Percentiles rank a stretch among this genome's conserved stretches.
Conservation (phyloP, 2,888 invertebrate genomes). For the Polydrusus pterygomalis region DNA sequence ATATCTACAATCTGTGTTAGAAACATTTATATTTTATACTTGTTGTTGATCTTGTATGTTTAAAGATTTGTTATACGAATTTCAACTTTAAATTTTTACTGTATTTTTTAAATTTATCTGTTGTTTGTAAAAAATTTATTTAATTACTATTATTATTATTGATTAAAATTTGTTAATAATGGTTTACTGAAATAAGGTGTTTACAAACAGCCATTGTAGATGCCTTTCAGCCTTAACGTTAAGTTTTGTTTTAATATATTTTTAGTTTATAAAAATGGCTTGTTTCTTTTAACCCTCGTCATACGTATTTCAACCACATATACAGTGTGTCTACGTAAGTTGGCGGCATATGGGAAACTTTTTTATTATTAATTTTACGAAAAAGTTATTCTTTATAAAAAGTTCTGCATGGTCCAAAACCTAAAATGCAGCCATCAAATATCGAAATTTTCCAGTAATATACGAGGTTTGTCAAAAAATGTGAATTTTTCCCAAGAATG, state of each 20-base stretch:
- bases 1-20: background rate
- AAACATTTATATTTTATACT: slow-evolving; percentile 14
- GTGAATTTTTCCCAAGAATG: too few relatives aligned
- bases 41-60: background rate
- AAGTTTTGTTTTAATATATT: slow-evolving; percentile 36
- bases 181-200: slow-evolving; percentile 57
- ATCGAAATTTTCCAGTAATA: too few relatives aligned
- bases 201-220: slow-evolving; percentile 68
- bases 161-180: slow-evolving; percentile 8
- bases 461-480: too few relatives aligned
- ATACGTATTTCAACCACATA: too few relatives aligned
- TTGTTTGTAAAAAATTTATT: background rate
- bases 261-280: slow-evolving; percentile 28
- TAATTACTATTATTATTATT: too few relatives aligned
- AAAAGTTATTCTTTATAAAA: too few relatives aligned
- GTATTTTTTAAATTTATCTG: background rate
- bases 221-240: slow-evolving; percentile 51
- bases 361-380: too few relatives aligned
- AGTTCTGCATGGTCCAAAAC: too few relatives aligned
- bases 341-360: too few relatives aligned
- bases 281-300: slow-evolving; percentile 1
- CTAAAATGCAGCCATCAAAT: too few relatives aligned
- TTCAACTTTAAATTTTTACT: background rate
- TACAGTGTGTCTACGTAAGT: too few relatives aligned
- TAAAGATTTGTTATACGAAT: too few relatives aligned